These are phyloP conservation scores for Napeogenes sylphis DNA, from an alignment of 2,888 invertebrate species.

Conservation along the genomic window DNA sequence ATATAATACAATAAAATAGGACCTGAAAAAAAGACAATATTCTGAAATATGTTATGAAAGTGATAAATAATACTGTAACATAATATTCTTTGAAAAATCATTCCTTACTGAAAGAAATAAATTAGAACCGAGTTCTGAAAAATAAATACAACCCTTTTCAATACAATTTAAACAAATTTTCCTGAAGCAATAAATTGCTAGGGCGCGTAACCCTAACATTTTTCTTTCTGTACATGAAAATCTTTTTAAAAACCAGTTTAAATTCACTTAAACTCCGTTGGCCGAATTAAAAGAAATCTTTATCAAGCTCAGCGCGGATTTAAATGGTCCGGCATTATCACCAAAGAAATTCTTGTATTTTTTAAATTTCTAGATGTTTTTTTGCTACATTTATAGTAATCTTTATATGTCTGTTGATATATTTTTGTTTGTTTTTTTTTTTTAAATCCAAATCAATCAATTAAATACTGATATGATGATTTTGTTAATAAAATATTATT, in stretches of 20 bases:
- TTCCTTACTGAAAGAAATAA: neutral
- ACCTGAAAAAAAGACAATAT: too few species aligned
- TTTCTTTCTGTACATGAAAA: conserved; percentile 54
- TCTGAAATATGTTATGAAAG: too few species aligned
- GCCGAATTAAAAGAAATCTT: conserved; percentile 32
- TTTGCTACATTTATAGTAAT: conserved; percentile 20
- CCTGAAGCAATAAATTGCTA: conserved; percentile 46
- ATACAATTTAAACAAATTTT: conserved; percentile 19
- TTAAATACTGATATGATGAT: too few species aligned
- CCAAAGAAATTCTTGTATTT: conserved; percentile 5
- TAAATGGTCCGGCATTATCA: conserved; percentile 23
- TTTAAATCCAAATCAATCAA: too few species aligned
- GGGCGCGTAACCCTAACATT: conserved; percentile 42
- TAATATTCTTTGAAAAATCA: neutral
- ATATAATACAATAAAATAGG: too few species aligned
- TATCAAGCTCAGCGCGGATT: conserved; percentile 34
- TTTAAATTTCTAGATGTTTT: conserved; percentile 23
- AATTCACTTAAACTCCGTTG: conserved; percentile 38
- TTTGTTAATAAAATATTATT: too few species aligned
- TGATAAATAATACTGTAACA: too few species aligned
- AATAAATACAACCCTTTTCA: conserved; percentile 8
- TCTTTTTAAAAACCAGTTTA: conserved; percentile 56
- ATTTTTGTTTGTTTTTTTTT: too few species aligned
- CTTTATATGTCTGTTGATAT: too few species aligned
- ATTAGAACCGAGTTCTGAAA: neutral